Evolutionary conservation across 1,140 invertebrate species (phyloP).

Genomic region (Varroa destructor): DNA sequence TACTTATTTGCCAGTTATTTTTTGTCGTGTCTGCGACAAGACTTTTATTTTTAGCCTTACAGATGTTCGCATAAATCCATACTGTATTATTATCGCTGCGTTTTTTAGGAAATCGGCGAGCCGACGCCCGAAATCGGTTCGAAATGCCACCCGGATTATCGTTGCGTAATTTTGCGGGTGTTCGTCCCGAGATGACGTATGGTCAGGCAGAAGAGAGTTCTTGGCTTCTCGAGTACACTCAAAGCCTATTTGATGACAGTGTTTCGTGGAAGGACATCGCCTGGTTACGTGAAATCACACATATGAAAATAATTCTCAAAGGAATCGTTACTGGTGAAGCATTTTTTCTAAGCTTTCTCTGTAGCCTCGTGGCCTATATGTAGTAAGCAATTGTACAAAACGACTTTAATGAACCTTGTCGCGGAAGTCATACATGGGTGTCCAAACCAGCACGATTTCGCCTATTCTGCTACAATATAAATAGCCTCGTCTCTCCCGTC

Average conservation of each 20-base stretch:
- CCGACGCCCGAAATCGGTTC: constrained; percentile 72
- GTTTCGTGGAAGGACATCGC: constrained; percentile 67
- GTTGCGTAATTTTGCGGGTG: constrained; percentile 57
- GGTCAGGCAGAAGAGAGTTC: constrained; percentile 44
- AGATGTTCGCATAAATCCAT: background rate
- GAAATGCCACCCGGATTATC: constrained; percentile 59
- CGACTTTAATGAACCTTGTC: too few relatives aligned
- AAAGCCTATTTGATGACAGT: constrained; percentile 57
- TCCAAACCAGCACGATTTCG: too few relatives aligned
- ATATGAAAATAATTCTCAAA: constrained; percentile 71
- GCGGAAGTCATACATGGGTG: too few relatives aligned
- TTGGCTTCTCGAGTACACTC: constrained; percentile 60
- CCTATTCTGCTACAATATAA: too few relatives aligned
- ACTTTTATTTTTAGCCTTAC: background rate
- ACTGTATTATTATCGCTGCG: too few relatives aligned
- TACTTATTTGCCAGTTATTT: too few relatives aligned
- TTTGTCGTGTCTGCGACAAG: background rate
- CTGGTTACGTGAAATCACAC: constrained; percentile 60
- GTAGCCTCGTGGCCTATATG: too few relatives aligned
- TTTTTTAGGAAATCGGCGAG: constrained; percentile 60
- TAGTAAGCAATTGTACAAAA: too few relatives aligned
- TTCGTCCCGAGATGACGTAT: constrained; percentile 38
- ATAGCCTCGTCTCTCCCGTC: too few relatives aligned
- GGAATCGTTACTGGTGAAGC: constrained; percentile 58
- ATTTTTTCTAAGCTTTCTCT: too few relatives aligned